These are phyloP conservation scores for Sinonovacula constricta DNA, from an alignment of 1,140 invertebrate species.

Conservation along the genomic window DNA sequence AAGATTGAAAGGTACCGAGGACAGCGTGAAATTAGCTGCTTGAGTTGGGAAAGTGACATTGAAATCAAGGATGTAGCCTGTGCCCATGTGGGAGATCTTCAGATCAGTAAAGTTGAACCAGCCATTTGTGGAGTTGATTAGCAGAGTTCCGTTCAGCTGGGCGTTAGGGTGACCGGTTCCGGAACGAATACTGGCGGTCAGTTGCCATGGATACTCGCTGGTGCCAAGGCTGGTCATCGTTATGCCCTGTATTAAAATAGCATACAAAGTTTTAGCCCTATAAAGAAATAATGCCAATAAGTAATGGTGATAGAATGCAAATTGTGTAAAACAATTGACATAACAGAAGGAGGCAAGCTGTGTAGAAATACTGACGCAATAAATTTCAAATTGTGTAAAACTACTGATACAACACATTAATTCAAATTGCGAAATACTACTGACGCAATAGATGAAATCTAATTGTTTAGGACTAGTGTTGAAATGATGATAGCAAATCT, in stretches of 20 bases:
- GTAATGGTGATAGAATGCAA: neutral
- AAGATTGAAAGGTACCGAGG: slow-evolving; percentile 43
- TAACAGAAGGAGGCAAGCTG: neutral
- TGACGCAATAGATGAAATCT: too few species aligned
- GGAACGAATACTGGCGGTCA: slow-evolving; percentile 33
- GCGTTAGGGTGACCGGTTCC: slow-evolving; percentile 42
- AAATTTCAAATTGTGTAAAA: neutral
- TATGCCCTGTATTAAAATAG: slow-evolving; percentile 11
- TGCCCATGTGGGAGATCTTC: slow-evolving; percentile 40
- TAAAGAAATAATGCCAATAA: neutral
- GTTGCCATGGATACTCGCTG: slow-evolving; percentile 32
- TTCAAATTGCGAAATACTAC: neutral
- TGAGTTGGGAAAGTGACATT: slow-evolving; percentile 56
- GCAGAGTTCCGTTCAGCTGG: slow-evolving; percentile 16
- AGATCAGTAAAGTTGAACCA: slow-evolving; percentile 47
- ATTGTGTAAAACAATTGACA: neutral
- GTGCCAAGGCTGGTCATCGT: slow-evolving; percentile 31
- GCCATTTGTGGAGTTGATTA: slow-evolving; percentile 15
- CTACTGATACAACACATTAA: neutral
- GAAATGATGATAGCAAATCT: too few species aligned
- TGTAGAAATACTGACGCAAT: neutral
- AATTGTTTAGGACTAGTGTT: too few species aligned
- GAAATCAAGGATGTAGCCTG: slow-evolving; percentile 64
- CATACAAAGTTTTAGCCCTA: too few species aligned
- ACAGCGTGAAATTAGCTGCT: slow-evolving; percentile 59